Base-by-base conservation (phyloP, 1,140 invertebrate genomes). In the Hyposmocoma kahamanoa region DNA sequence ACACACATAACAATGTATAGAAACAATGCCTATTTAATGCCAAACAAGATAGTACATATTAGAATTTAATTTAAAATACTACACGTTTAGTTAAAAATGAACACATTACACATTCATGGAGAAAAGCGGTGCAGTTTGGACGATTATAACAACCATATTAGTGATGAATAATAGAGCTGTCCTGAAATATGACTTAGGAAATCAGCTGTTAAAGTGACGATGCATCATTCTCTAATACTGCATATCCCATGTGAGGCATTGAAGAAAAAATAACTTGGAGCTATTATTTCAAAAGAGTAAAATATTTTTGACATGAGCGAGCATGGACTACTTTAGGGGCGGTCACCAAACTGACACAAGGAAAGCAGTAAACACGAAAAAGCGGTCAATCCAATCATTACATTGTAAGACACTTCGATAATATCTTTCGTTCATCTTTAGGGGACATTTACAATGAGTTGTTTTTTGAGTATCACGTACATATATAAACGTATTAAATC, bases 321-420 rank as follows among this genome's bases (percentile, higher is more conserved):
- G 79, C 84, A 85, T 86, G 84, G 84, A 75, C 84, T 87, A 87
- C 86, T 87, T 56, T 72, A 76, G 78, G 82, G 73, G 66, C 72
- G 75, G 80, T 83, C 82, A 86, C 77, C 84, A 87, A 87, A 86
- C 79, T 84, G 83, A 87, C 86, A 87, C 85, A 87, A 87, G 85
- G 80, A 87, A 87, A 87, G 86, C 86, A 75, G 73, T 86, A 78
- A 85, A 87, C 85, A 87, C 84, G 84, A 87, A 80, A 84, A 85
- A 87, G 86, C 86, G 84, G 70, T 87, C 86, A 87, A 87, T 87
- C 84, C 82, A 87, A 87, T 87, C 81, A 86, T 82, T 78, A 74
- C 74, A 72, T n/a, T n/a, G n/a, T 75, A 67, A 64, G 56, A 66
- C 57, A 72, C 66, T 76, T 67, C 56, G 66, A 77, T 69, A 69